Evolutionary conservation across 2,113 vertebrate species (phyloP).

Genomic region (Pterocles orientalis): DNA sequence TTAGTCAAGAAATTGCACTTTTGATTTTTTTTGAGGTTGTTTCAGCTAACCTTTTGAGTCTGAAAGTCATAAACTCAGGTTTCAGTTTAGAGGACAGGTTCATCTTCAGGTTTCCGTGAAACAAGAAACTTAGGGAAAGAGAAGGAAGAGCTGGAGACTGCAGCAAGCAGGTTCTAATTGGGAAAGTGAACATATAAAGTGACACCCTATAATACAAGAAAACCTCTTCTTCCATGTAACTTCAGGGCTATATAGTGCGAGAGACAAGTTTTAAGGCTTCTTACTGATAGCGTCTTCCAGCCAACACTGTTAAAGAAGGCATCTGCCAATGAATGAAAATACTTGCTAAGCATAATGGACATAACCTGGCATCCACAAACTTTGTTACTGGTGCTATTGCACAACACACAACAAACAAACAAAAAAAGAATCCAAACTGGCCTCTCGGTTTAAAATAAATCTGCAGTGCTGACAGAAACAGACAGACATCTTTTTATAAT

Average conservation of each 20-base stretch:
- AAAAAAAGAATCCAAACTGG: neutral
- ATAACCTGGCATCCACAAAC: neutral
- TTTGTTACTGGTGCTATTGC: neutral
- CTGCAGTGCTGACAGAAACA: neutral
- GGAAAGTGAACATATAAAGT: neutral
- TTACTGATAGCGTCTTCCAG: neutral
- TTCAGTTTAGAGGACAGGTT: neutral
- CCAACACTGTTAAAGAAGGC: neutral
- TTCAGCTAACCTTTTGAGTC: neutral
- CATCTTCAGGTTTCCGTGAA: neutral
- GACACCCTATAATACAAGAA: neutral
- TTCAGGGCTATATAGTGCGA: neutral
- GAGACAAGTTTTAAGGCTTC: neutral
- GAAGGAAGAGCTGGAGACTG: neutral
- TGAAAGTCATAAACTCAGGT: neutral
- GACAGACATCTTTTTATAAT: neutral
- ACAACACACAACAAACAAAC: neutral
- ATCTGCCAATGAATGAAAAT: neutral
- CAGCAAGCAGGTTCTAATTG: neutral
- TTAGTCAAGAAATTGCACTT: neutral
- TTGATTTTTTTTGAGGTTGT: neutral
- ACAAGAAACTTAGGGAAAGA: neutral
- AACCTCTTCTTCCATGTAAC: neutral
- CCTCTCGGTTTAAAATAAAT: neutral
- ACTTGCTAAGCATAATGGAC: neutral